A percentile compares a stretch with the other conserved stretches of the same genome.
Conservation (phyloP, 2,113 vertebrate species). For the Boleophthalmus pectinirostris region DNA sequence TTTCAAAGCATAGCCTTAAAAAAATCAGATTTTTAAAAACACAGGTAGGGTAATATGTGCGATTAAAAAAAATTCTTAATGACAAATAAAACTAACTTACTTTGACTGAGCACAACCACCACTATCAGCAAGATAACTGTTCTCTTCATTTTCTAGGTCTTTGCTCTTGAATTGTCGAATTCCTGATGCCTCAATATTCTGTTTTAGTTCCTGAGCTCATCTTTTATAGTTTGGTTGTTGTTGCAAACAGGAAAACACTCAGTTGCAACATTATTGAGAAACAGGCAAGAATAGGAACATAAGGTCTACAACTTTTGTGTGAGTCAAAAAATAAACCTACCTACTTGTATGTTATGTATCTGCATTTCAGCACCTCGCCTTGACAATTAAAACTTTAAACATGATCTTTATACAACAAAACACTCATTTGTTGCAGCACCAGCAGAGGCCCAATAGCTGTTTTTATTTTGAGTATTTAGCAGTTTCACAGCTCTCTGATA, state of each 20-base stretch:
- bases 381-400: too few species aligned
- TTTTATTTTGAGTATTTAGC: too few species aligned
- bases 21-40: not conserved
- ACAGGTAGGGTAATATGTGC: not conserved
- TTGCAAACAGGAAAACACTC: not conserved
- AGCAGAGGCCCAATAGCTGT: too few species aligned
- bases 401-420: too few species aligned
- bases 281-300: not conserved
- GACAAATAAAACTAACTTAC: conserved; percentile 8
- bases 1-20: conserved; percentile 17
- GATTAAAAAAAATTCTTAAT: not conserved
- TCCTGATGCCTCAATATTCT: not conserved
- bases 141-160: conserved; percentile 12
- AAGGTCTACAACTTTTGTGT: not conserved
- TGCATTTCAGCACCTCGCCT: too few species aligned
- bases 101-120: conserved; percentile 8
- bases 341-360: not conserved
- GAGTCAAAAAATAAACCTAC: not conserved
- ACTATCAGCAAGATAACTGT: conserved; percentile 16
- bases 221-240: not conserved
- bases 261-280: conserved; percentile 1
- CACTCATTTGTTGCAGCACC: too few species aligned
- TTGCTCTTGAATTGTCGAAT: not conserved
- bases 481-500: too few species aligned
- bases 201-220: not conserved